These are phyloP conservation scores for Centropristis striata DNA, from an alignment of 2,113 vertebrate species.

Conservation along the genomic window DNA sequence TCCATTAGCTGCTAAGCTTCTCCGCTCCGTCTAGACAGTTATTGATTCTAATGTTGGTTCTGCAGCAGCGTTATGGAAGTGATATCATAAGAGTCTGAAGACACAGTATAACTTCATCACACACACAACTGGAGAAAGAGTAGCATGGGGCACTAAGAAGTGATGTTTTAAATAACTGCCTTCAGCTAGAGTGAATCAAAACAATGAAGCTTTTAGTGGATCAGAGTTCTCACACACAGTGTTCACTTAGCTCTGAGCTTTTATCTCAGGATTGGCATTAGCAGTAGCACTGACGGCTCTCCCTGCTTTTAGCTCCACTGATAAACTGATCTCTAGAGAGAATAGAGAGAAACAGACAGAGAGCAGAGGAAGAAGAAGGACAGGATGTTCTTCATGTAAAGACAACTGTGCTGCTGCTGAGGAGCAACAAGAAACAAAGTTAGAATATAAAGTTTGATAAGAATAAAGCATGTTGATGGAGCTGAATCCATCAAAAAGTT, in stretches of 20 bases:
- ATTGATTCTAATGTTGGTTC: constrained; percentile 56
- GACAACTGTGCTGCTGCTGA: background rate
- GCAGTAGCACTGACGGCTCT: constrained; percentile 16
- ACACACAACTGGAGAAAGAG: background rate
- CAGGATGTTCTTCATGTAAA: constrained; percentile 1
- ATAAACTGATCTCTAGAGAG: constrained; percentile 48
- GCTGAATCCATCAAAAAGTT: background rate
- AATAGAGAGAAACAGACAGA: constrained; percentile 2
- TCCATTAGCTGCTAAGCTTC: constrained; percentile 3
- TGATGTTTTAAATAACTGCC: constrained; percentile 37
- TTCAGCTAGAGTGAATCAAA: constrained; percentile 29
- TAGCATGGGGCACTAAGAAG: background rate
- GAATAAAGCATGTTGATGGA: background rate
- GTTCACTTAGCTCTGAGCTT: constrained; percentile 61
- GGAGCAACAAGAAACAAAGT: background rate
- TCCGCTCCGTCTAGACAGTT: constrained; percentile 47
- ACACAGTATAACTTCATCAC: constrained; percentile 3
- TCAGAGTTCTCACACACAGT: constrained; percentile 36
- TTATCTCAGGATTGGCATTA: constrained; percentile 64
- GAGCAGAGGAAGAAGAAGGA: background rate
- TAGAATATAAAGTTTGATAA: background rate
- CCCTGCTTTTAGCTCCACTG: constrained; percentile 51
- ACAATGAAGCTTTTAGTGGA: constrained; percentile 64
- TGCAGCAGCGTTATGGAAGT: constrained; percentile 9
- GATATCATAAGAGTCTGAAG: constrained; percentile 24